Evolutionary conservation across 37 sponge, comb jelly and placozoan species (phyloP).

Genomic region (Lycopodina hypogea): DNA sequence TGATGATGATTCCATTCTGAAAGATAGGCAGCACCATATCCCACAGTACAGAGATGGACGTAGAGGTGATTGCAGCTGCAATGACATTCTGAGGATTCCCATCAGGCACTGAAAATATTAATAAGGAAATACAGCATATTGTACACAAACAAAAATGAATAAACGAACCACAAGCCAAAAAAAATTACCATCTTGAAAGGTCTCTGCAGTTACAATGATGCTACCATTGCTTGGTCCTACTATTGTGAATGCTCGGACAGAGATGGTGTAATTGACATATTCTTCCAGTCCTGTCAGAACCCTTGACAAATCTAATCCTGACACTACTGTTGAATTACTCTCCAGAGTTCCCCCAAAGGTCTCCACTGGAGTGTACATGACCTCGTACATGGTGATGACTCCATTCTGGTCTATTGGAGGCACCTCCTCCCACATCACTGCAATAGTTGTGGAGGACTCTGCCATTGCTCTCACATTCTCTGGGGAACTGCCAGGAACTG

Average conservation of each 20-base stretch:
- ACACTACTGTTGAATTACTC: neutral
- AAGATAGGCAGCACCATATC: neutral
- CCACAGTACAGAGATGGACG: conserved; percentile 24
- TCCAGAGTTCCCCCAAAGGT: neutral
- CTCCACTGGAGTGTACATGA: conserved; percentile 11
- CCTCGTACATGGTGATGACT: conserved; percentile 11
- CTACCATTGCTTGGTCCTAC: conserved; percentile 10
- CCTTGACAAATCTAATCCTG: neutral
- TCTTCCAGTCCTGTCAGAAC: conserved; percentile 9
- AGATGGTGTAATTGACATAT: conserved; percentile 13
- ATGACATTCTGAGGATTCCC: conserved; percentile 16
- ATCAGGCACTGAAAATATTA: neutral
- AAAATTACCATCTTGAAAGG: conserved; percentile 12
- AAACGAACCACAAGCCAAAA: too few relatives aligned
- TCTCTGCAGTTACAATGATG: neutral
- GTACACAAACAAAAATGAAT: too few relatives aligned
- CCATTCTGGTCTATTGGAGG: conserved; percentile 15
- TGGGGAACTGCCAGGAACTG: conserved; percentile 4
- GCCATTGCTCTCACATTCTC: conserved; percentile 4
- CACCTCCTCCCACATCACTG: conserved; percentile 12
- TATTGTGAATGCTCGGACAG: conserved; percentile 20
- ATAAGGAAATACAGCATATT: neutral
- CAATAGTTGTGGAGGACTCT: conserved; percentile 15
- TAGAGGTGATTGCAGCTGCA: neutral
- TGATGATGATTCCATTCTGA: conserved; percentile 49